phyloP scores from a whole-genome alignment of 2,888 invertebrate species.

The Cataglyphis altisquamis region DNA sequence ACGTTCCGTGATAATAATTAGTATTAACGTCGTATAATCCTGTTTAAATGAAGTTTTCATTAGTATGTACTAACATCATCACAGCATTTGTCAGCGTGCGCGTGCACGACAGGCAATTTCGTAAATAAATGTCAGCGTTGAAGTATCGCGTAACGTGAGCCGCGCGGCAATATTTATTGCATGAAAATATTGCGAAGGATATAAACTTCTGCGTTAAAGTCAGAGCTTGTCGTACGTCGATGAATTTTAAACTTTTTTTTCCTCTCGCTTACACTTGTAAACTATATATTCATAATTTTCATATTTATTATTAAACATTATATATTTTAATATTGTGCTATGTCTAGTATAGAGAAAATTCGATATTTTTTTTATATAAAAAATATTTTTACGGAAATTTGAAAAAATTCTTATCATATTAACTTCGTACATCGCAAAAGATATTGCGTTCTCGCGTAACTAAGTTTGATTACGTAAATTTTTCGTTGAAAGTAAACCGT shows the following conservation, averaged over 20 bases:
- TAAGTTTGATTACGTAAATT: slow-evolving; percentile 13
- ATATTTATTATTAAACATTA: background rate
- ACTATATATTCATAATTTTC: background rate
- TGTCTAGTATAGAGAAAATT: background rate
- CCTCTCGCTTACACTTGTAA: background rate
- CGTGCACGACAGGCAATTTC: slow-evolving; percentile 46
- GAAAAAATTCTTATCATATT: background rate
- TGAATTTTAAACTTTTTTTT: slow-evolving; percentile 23
- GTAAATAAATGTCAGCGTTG: slow-evolving; percentile 56
- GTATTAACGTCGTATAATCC: slow-evolving; percentile 45
- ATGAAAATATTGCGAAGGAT: slow-evolving; percentile 52
- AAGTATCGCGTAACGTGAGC: slow-evolving; percentile 47
- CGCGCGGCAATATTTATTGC: slow-evolving; percentile 53
- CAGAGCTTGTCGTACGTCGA: background rate
- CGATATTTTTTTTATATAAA: background rate
- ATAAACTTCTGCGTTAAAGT: slow-evolving; percentile 49
- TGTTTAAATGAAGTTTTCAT: slow-evolving; percentile 51
- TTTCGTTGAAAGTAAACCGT: background rate
- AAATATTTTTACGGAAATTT: background rate
- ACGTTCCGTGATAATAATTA: slow-evolving; percentile 26
- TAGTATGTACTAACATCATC: slow-evolving; percentile 42
- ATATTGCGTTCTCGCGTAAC: background rate
- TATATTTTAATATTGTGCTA: background rate
- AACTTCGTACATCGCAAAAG: background rate
- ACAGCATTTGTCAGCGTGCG: slow-evolving; percentile 39